phyloP scores from a whole-genome alignment of 2,888 invertebrate species.

The Ochropacha duplaris region DNA sequence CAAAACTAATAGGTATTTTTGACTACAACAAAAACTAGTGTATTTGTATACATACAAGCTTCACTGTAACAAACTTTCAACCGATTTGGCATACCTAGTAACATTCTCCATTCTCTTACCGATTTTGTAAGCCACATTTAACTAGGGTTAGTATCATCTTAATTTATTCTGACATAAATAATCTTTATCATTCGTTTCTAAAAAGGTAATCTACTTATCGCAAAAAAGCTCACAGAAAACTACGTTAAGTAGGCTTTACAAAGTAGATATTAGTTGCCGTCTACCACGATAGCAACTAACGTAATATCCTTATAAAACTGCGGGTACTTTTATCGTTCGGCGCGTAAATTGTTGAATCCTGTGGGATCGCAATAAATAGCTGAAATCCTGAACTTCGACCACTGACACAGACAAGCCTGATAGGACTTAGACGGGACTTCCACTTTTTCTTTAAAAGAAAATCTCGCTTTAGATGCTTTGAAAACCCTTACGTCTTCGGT shows the following conservation, averaged over 20 bases:
- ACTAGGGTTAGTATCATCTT: too few species aligned
- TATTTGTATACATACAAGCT: too few species aligned
- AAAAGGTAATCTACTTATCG: neutral
- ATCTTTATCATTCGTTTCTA: constrained; percentile 7
- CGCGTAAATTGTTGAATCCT: constrained; percentile 74
- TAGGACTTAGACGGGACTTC: constrained; percentile 55
- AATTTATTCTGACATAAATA: too few species aligned
- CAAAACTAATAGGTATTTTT: too few species aligned
- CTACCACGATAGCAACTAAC: constrained; percentile 27
- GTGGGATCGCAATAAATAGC: constrained; percentile 78
- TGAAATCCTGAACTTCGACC: constrained; percentile 76
- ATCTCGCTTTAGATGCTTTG: constrained; percentile 24
- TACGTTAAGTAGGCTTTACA: constrained; percentile 23
- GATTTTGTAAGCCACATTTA: too few species aligned
- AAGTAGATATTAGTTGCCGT: constrained; percentile 28
- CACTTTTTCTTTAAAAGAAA: constrained; percentile 36
- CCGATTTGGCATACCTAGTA: too few species aligned
- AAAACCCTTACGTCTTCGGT: neutral
- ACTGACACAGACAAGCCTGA: constrained; percentile 65
- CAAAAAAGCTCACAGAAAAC: neutral
- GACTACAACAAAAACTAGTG: too few species aligned
- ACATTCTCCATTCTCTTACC: too few species aligned
- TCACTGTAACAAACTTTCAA: too few species aligned
- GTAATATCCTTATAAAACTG: constrained; percentile 29
- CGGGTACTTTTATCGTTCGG: constrained; percentile 58